These are phyloP conservation scores for Cotesia glomerata DNA, from an alignment of 1,140 invertebrate genomes.

Conservation along the genomic window DNA sequence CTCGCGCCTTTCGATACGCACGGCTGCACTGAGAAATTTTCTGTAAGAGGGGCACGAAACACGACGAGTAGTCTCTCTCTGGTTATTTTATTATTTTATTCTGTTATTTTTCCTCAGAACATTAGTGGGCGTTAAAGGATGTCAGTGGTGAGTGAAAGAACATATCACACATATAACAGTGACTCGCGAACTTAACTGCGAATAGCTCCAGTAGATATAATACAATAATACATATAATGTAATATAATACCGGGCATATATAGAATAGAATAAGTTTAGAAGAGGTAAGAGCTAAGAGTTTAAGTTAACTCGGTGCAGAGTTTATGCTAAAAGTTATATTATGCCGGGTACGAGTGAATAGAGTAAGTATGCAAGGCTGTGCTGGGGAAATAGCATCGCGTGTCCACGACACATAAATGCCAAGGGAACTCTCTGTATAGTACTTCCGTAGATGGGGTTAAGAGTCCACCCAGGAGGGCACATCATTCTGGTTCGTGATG, in stretches of 20 bases:
- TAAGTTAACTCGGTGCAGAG: too few species aligned
- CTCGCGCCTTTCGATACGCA: conserved; percentile 8
- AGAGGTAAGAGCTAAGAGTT: too few species aligned
- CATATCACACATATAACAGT: not conserved
- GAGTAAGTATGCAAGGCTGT: not conserved
- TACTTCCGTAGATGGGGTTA: conserved; percentile 15
- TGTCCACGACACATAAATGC: conserved; percentile 8
- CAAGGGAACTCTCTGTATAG: not conserved
- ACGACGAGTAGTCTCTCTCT: not conserved
- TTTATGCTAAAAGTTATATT: too few species aligned
- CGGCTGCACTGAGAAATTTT: conserved; percentile 12
- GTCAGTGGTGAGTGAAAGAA: not conserved
- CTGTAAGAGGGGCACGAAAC: conserved; percentile 9
- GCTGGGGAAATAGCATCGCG: conserved; percentile 6
- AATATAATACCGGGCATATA: not conserved
- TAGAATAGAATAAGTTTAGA: too few species aligned
- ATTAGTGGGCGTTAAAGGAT: conserved; percentile 14
- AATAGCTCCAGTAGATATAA: not conserved
- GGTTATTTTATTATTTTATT: too few species aligned
- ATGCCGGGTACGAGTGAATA: not conserved
- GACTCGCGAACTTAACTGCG: not conserved
- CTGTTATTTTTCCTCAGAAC: too few species aligned
- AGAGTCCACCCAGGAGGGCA: not conserved
- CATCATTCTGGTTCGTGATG: conserved; percentile 6
- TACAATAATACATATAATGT: not conserved